Evolutionary conservation across 2,113 vertebrate genomes (phyloP), one percentile per base, ranked within the genome.

Genomic region (Sturnira hondurensis): DNA sequence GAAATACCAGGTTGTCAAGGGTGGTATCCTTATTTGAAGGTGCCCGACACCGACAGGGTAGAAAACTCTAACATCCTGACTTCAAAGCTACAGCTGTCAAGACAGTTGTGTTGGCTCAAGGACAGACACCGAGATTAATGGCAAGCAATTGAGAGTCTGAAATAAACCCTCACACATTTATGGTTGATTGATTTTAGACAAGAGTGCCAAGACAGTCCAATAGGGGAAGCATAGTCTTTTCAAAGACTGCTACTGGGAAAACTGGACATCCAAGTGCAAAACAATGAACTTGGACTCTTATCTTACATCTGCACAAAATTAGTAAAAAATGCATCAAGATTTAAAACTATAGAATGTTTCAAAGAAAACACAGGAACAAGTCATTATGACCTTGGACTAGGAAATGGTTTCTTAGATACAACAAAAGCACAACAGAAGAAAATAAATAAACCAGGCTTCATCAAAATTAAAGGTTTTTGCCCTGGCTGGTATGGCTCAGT

Each of bases 101-200:
- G 15, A 15, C 5, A 16, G n/a, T 1, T 8, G 4, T 19, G 7
- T 5, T 5, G 14, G 47, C 41, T 13, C 9, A 3, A 36, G 28
- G 78, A 86, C 28, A 54, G 63, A 65, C 28, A 28, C 12, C 16
- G 24, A 13, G 31, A 36, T 8, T 0, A 19, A 56, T 0, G 11
- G 26, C 41, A 68, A 36, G 58, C 26, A 41, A 24, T 7, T 3
- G 5, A 24, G 41, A 36, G 50, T 17, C 24, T 3, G 58, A 63
- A 28, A 19, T 33, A 73, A 67, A 74, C 17, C 13, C 24, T 38
- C 24, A 36, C 9, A 63, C 9, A 63, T 36, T 45, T 16, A 87
- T 4, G 1, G 16, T 26, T 12, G 54, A 61, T 0, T 28, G 80
- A 33, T 16, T 77, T 45, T 47, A 8, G 14, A 41, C 5, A 45